Conservation (phyloP, 2,113 vertebrate genomes). For the Cephalopholis sonnerati region DNA sequence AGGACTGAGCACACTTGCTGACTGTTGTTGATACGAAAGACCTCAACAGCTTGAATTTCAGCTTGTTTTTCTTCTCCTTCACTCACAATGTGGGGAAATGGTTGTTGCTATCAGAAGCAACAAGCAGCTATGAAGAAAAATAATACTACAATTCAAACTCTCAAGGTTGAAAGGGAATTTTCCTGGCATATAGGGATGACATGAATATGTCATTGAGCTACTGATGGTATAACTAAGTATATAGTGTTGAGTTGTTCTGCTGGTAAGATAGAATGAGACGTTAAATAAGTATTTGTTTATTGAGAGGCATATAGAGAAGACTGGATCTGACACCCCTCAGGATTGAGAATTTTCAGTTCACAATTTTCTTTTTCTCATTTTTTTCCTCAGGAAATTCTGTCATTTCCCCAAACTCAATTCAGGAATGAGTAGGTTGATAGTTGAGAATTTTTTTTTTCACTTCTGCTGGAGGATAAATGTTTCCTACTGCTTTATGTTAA, state of each 20-base stretch:
- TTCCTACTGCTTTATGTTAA: neutral
- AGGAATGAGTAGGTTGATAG: neutral
- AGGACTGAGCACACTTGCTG: neutral
- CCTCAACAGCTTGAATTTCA: constrained; percentile 28
- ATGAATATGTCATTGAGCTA: constrained; percentile 9
- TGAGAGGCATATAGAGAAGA: neutral
- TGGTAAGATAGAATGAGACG: neutral
- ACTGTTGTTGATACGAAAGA: neutral
- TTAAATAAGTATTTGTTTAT: constrained; percentile 6
- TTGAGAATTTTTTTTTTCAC: constrained; percentile 1
- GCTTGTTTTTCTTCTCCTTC: constrained; percentile 12
- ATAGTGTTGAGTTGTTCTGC: constrained; percentile 11
- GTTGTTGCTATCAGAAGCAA: neutral
- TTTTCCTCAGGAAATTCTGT: constrained; percentile 3
- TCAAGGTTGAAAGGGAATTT: constrained; percentile 22
- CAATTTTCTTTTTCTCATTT: neutral
- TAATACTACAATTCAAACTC: constrained; percentile 6
- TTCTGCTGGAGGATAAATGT: neutral
- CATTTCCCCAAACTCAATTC: constrained; percentile 1
- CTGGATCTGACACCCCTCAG: constrained; percentile 7
- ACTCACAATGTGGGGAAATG: neutral
- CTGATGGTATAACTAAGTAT: constrained; percentile 15
- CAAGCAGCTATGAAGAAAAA: constrained; percentile 12
- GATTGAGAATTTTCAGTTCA: constrained; percentile 8
- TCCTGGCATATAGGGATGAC: neutral